Percentiles rank a stretch among this genome's conserved stretches.
These are phyloP conservation scores for Lipophrys pholis DNA, from an alignment of 2,113 vertebrate species.

Conservation along the genomic window DNA sequence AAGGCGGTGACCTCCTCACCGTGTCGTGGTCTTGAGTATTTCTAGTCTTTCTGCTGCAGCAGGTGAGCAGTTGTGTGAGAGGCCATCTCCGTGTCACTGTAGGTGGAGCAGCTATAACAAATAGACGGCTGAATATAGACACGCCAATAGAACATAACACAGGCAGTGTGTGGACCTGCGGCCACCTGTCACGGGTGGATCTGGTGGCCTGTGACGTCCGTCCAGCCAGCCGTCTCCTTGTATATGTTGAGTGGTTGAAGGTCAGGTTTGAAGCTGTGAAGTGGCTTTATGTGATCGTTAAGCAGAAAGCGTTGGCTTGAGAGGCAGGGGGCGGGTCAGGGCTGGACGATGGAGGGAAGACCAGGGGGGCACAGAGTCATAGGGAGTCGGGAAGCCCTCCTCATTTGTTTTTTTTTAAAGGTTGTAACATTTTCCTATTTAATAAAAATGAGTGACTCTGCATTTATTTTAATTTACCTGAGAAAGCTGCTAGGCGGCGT, in stretches of 20 bases:
- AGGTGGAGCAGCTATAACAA: slow-evolving; percentile 43
- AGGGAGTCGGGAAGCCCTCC: too few relatives aligned
- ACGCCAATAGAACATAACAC: slow-evolving; percentile 7
- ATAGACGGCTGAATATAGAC: slow-evolving; percentile 48
- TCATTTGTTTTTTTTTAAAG: too few relatives aligned
- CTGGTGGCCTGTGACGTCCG: not conserved
- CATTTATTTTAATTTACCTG: too few relatives aligned
- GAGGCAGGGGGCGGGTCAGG: too few relatives aligned
- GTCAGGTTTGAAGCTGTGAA: slow-evolving; percentile 1
- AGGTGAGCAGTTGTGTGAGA: slow-evolving; percentile 15
- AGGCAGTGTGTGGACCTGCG: not conserved
- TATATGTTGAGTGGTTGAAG: not conserved
- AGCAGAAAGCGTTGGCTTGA: not conserved
- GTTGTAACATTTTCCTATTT: too few relatives aligned
- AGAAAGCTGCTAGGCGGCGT: too few relatives aligned
- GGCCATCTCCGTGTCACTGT: slow-evolving; percentile 15
- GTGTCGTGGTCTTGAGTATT: not conserved
- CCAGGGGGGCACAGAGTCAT: too few relatives aligned
- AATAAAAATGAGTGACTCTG: too few relatives aligned
- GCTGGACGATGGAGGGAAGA: too few relatives aligned
- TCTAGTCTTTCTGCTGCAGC: not conserved
- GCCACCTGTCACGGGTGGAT: slow-evolving; percentile 15
- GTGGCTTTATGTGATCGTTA: not conserved
- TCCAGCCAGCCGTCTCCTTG: slow-evolving; percentile 4
- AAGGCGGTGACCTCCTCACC: too few relatives aligned